Evolutionary conservation across 2,888 invertebrate species (phyloP), one percentile per base, ranked within the genome.

Genomic region (Minunthozetes semirufus): DNA sequence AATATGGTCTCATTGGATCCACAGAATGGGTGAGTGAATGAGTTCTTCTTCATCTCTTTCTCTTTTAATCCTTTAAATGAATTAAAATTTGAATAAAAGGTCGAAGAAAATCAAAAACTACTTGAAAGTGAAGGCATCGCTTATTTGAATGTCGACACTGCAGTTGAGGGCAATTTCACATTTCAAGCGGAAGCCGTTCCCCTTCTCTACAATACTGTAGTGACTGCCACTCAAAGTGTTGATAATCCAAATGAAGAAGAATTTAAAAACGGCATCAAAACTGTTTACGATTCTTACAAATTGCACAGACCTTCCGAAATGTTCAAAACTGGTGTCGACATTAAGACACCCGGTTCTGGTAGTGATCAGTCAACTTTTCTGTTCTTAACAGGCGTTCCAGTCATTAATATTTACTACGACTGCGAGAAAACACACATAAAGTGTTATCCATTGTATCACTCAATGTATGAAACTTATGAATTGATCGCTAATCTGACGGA

Each of bases 1-100:
- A 86, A 76, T 83, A 82, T 76, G 84, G 83, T 6, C 79, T 85
- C 13, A 80, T 85, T 66, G 86, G 86, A 3, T 85, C 86, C 5
- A 83, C 82, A 0, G 86, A 86, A 79, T 86, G 84, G 72, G 56
- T 56, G n/a, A 25, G 50, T 50, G 6, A 42, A 9, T 11, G 8
- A 42, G 42, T 42, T 19, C 19, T 48, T n/a, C n/a, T n/a, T 13
- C 42, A 33, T 33, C 33, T 11, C 42, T 42, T 42, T 42, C 42
- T 42, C 11, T 8, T 42, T 13, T 13, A 13, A 1, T 42, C 11
- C 42, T 42, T 59, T 71, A 70, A 42, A 42, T 42, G 1, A 42
- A 9, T 11, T 42, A 6, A 42, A 13, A 9, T 42, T 42, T 11
- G 5, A 8, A 13, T 11, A 4, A 42, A 42, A 42, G 42, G 53